Base-by-base conservation (phyloP, 1,140 invertebrate genomes). In the Dendrolimus kikuchii region DNA sequence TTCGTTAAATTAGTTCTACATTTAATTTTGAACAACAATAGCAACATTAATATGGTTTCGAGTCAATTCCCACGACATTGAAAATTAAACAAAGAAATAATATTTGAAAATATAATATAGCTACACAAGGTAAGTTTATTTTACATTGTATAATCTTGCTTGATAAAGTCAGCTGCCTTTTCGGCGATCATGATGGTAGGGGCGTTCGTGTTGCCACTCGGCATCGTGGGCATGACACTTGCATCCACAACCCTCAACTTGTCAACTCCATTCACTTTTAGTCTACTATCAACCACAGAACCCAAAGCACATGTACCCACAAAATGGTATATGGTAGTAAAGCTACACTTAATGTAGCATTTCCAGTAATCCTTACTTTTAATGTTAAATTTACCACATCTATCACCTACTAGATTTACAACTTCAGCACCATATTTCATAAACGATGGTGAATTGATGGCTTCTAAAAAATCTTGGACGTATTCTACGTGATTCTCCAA, bases 401-500 rank as follows among this genome's bases (percentile, higher is more conserved):
- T 40, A 5, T 9, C 4, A 6, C 37, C 37, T 5, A 9, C 40
- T 39, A 39, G 48, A 10, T 40, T 10, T 39, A 39, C 40, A n/a
- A 37, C 7, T 10, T 40, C 48, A 7, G 48, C 48, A n/a, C 48
- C 4, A 10, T 40, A 38, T 5, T 8, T 49, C 23, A 7, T n/a
- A 9, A 49, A 49, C 10, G 39, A 49, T 6, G 48, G n/a, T 2
- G 48, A 40, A 9, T 49, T 49, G 39, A 49, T 49, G n/a, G 40
- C 39, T 2, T 9, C 38, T 6, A 49, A 39, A 10, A 49, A 49
- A 49, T 49, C 37, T 40, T 10, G 39, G 8, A 49, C 39, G 9
- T 49, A 49, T 39, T 40, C 6, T 39, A 49, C 39, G 39, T 49
- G 48, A 39, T 49, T 49, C 5, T 49, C 39, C 7, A 49, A 5